A percentile compares a stretch with the other conserved stretches of the same genome.
phyloP scores from a whole-genome alignment of 2,113 vertebrate species.

The Leucoraja erinaceus region DNA sequence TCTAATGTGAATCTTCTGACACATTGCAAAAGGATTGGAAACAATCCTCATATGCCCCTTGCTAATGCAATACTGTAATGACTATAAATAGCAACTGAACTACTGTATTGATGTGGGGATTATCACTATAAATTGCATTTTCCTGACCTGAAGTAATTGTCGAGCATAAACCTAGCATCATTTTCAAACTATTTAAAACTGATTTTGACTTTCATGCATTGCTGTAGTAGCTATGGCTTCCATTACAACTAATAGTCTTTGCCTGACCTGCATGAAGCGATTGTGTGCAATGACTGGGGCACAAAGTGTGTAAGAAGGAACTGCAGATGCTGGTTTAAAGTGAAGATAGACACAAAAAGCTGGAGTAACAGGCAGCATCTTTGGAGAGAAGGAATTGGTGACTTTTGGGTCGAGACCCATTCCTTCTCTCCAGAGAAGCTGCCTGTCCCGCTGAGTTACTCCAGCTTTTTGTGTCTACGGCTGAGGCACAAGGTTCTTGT shows the following conservation, averaged over 20 bases:
- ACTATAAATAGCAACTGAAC: background rate
- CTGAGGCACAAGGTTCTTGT: conserved; percentile 43
- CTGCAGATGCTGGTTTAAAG: conserved; percentile 45
- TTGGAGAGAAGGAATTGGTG: no score
- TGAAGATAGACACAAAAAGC: no score
- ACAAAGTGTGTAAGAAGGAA: conserved; percentile 48
- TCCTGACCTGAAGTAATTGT: background rate
- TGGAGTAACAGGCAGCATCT: no score
- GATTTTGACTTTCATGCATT: background rate
- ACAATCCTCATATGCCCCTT: background rate
- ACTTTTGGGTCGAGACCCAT: no score
- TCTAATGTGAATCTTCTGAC: background rate
- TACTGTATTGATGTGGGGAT: background rate
- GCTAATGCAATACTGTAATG: background rate
- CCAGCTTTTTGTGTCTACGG: no score
- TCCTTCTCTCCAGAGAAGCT: no score
- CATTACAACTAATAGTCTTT: background rate
- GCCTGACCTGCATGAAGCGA: conserved; percentile 36
- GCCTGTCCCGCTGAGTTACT: no score
- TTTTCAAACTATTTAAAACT: background rate
- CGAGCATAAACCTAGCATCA: background rate
- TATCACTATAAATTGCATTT: background rate
- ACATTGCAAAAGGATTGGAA: background rate
- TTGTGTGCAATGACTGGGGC: background rate
- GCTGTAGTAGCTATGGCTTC: background rate